Evolutionary conservation across 2,113 vertebrate species (phyloP), one percentile per base, ranked within the genome.

Genomic region (Toxotes chatareus): DNA sequence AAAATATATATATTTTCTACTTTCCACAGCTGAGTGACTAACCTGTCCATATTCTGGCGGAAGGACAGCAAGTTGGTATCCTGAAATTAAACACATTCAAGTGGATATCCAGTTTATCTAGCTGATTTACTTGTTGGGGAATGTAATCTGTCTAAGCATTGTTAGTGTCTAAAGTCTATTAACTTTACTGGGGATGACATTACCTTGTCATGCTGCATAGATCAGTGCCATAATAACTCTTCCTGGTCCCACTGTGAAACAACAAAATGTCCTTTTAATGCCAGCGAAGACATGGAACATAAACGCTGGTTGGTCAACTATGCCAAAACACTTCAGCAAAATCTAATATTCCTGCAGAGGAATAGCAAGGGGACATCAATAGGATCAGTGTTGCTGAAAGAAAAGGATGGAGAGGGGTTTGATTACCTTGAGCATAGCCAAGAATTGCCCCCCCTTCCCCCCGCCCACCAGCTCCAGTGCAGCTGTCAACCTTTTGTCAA

Each of bases 371-470:
- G 47, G 27, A 62, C 56, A 69, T 76, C 47, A 63, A 49, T 7
- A 23, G 40, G 38, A 71, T 64, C 60, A 59, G 32, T 59, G 67
- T 16, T 59, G 40, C 70, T 57, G 40, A 74, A 80, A 61, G 53
- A 66, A 74, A 60, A 1, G 11, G 46, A 60, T 66, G 55, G n/a
- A 60, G 36, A 61, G 27, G 53, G 51, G 64, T 17, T 31, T 59
- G 49, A 80, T 61, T 62, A 56, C 46, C 6, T 63, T 23, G 36
- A 70, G 32, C 27, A 60, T 3, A 12, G 27, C 7, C 13, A 47
- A 65, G 42, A 53, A 42, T 27, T 21, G 7, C 56, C 14, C 49
- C 44, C 23, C 36, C 57, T 56, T 57, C 16, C 44, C 56, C 14
- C 49, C 44, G 23, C 36, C 57, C 61, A 53, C 16, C 44, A 46